A percentile compares a stretch with the other conserved stretches of the same genome.
phyloP scores from a whole-genome alignment of 2,113 vertebrate genomes.

The Heliornis fulica region DNA sequence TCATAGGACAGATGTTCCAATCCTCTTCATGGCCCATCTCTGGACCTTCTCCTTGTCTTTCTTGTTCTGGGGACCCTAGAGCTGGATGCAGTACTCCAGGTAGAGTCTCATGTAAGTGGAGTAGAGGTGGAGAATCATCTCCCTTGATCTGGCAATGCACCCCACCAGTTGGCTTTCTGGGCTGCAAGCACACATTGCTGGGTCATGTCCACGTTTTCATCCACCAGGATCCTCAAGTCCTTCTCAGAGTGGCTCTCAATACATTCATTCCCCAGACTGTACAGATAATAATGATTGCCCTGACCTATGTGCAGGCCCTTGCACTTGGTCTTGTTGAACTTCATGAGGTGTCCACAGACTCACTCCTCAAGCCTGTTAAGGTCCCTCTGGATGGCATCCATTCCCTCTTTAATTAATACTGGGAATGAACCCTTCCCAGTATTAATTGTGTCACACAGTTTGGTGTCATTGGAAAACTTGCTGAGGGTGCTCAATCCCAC shows the following conservation, averaged over 20 bases:
- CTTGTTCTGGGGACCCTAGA: neutral
- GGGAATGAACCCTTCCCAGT: no score
- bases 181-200: neutral
- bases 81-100: neutral
- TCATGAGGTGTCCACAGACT: fast-evolving
- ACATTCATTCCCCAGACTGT: neutral
- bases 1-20: no score
- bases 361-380: neutral
- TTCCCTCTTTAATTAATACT: no score
- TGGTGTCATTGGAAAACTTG: neutral
- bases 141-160: neutral
- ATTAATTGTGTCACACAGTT: neutral
- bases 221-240: neutral
- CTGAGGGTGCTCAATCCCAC: neutral
- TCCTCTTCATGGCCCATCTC: neutral
- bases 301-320: neutral
- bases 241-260: neutral
- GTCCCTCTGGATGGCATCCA: neutral
- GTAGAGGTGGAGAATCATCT: neutral
- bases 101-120: neutral
- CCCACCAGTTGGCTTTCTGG: neutral
- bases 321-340: neutral
- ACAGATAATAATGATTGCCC: neutral
- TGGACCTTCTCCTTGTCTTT: neutral
- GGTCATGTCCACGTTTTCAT: neutral